phyloP scores from a whole-genome alignment of 2,888 invertebrate species.

The Monopis laevigella region DNA sequence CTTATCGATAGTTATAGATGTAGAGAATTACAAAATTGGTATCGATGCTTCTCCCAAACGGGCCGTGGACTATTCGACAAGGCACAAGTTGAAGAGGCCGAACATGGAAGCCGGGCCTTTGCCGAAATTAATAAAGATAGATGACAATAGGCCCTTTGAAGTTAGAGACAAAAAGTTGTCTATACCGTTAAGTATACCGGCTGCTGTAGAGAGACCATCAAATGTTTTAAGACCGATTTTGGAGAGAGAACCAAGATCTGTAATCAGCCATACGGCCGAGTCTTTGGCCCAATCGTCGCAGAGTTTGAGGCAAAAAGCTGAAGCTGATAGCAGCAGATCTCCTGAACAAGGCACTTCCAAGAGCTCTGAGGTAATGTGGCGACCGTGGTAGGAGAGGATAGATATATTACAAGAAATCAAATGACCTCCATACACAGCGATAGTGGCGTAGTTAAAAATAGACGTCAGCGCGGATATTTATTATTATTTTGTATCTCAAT shows the following conservation, averaged over 20 bases:
- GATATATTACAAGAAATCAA: too few relatives aligned
- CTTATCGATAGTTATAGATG: constrained; percentile 55
- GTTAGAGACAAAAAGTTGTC: constrained; percentile 30
- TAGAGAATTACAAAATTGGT: constrained; percentile 58
- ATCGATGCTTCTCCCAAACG: constrained; percentile 58
- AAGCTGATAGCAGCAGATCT: constrained; percentile 40
- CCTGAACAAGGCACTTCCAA: constrained; percentile 44
- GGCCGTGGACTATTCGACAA: constrained; percentile 54
- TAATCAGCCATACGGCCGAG: constrained; percentile 55
- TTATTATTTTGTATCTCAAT: too few relatives aligned
- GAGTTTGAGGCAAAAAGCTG: constrained; percentile 23
- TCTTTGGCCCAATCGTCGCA: constrained; percentile 37
- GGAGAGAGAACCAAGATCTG: constrained; percentile 30
- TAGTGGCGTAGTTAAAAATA: too few relatives aligned
- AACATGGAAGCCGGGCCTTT: constrained; percentile 38
- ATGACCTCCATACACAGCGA: too few relatives aligned
- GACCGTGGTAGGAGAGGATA: constrained; percentile 43
- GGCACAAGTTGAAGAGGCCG: constrained; percentile 48
- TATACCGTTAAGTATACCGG: constrained; percentile 43
- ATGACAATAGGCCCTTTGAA: constrained; percentile 20
- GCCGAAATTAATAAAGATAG: constrained; percentile 37
- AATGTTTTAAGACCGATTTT: constrained; percentile 14
- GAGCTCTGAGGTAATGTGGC: constrained; percentile 43
- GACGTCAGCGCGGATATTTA: too few relatives aligned
- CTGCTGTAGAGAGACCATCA: constrained; percentile 27